Conservation (phyloP, 2,113 vertebrate species). For the Hemichromis elongatus region DNA sequence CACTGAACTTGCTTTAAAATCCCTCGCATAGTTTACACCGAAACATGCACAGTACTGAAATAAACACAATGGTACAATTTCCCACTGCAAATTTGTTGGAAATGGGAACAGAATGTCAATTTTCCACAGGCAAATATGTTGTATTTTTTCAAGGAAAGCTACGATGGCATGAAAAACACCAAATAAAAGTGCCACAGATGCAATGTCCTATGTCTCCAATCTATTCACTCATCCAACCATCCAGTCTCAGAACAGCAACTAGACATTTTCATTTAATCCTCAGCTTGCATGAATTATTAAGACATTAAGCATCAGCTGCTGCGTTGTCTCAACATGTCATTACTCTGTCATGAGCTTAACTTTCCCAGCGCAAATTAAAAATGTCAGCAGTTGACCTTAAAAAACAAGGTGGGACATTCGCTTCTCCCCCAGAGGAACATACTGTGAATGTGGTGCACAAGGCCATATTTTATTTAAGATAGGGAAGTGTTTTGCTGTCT, state of each 20-base stretch:
- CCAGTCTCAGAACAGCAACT: not conserved
- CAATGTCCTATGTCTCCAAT: not conserved
- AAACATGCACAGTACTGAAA: not conserved
- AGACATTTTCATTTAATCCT: conserved; percentile 36
- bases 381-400: conserved; percentile 65
- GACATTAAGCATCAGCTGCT: not conserved
- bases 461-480: conserved; percentile 31
- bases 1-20: not conserved
- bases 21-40: not conserved
- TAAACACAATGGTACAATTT: not conserved
- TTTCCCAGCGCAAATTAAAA: conserved; percentile 47
- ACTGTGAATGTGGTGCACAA: not conserved
- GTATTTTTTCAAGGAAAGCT: not conserved
- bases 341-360: conserved; percentile 44
- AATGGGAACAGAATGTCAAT: conserved; percentile 4
- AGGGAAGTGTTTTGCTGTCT: not conserved
- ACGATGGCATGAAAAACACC: not conserved
- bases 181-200: not conserved
- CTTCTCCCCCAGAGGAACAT: conserved; percentile 15
- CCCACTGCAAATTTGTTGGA: not conserved
- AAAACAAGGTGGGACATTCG: conserved; percentile 37
- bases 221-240: not conserved
- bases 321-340: conserved; percentile 29
- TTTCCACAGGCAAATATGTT: not conserved
- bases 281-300: conserved; percentile 58